A percentile compares a stretch with the other conserved stretches of the same genome.
These are phyloP conservation scores for Mesorhabditis spiculigera DNA, from an alignment of 2,888 invertebrate species.

Conservation along the genomic window DNA sequence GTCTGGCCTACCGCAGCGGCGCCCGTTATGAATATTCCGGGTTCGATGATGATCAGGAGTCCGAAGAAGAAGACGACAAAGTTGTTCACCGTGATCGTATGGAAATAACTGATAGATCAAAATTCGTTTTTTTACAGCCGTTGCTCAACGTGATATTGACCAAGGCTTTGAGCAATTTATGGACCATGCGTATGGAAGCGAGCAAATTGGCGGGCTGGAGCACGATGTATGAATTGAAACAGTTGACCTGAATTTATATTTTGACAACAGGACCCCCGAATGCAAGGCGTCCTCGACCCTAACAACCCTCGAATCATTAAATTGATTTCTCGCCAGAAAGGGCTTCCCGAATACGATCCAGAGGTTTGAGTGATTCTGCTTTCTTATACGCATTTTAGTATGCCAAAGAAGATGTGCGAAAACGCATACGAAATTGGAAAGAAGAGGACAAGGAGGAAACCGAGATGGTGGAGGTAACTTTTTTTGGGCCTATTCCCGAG, in stretches of 20 bases:
- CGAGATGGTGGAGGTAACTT: constrained; percentile 31
- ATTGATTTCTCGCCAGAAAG: constrained; percentile 75
- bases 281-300: constrained; percentile 69
- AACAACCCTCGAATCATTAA: constrained; percentile 72
- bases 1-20: neutral
- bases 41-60: constrained; percentile 31
- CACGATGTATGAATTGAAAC: constrained; percentile 60
- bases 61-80: constrained; percentile 33
- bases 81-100: constrained; percentile 13
- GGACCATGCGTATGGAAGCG: constrained; percentile 34
- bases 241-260: neutral
- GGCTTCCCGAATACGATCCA: constrained; percentile 57
- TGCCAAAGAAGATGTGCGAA: constrained; percentile 33
- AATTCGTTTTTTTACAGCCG: neutral
- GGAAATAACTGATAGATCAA: neutral
- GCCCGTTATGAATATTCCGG: constrained; percentile 14
- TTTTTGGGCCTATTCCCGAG: neutral
- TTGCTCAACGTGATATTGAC: constrained; percentile 31
- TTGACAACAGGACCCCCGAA: neutral
- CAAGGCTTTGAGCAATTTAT: constrained; percentile 33
- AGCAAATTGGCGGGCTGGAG: constrained; percentile 36
- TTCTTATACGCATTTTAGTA: constrained; percentile 14
- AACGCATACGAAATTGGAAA: constrained; percentile 30
- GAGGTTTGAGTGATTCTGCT: constrained; percentile 11
- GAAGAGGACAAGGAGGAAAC: constrained; percentile 33